These are phyloP conservation scores for Chloropsis cyanopogon DNA, from an alignment of 2,113 vertebrate species.

Conservation along the genomic window DNA sequence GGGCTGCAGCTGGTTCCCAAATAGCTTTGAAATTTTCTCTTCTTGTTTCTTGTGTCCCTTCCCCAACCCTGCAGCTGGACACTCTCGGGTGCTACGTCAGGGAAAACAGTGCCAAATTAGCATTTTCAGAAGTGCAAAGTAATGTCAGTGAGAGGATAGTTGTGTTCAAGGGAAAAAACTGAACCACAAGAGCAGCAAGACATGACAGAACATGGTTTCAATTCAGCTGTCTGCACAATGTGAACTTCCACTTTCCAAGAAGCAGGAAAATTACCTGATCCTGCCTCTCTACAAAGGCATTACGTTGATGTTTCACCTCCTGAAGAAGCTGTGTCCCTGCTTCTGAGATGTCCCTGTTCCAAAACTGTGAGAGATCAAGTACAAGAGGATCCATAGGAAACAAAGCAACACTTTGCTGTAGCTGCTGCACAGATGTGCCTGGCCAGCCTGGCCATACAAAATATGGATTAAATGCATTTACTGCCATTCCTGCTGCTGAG, in stretches of 20 bases:
- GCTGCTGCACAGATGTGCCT: neutral
- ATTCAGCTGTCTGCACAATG: neutral
- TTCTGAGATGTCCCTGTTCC: neutral
- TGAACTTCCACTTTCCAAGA: constrained; percentile 15
- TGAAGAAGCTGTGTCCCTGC: neutral
- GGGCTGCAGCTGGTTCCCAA: neutral
- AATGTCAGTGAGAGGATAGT: neutral
- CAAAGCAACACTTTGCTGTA: neutral
- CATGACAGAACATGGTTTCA: neutral
- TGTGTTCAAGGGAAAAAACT: neutral
- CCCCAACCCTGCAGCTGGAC: neutral
- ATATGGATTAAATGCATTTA: neutral
- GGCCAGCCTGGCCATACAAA: neutral
- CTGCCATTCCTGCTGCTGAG: neutral
- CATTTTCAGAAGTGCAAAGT: neutral
- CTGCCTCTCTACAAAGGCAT: neutral
- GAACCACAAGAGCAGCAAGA: neutral
- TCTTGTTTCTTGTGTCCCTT: neutral
- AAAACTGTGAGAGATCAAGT: neutral
- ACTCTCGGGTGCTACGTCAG: neutral
- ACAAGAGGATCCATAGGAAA: neutral
- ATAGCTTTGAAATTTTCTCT: neutral
- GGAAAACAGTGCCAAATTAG: neutral
- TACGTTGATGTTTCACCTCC: neutral
- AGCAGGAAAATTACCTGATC: neutral